These are phyloP conservation scores for Petrolisthes cinctipes DNA, from an alignment of 2,888 invertebrate species.

Conservation along the genomic window DNA sequence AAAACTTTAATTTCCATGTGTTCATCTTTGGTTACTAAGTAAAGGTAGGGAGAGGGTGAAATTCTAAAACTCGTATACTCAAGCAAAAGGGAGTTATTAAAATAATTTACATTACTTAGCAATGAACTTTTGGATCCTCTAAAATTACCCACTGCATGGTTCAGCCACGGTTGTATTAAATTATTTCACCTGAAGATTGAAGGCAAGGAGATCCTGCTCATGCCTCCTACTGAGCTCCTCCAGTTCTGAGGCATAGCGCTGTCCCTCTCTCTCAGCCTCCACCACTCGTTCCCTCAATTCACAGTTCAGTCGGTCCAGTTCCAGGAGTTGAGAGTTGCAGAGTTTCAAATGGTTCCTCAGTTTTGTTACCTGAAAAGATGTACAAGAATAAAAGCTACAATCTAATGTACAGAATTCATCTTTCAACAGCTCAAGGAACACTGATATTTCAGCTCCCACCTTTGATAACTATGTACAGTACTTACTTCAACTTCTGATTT, in stretches of 20 bases:
- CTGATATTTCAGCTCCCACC: background rate
- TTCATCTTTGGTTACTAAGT: too few relatives aligned
- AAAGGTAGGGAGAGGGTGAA: too few relatives aligned
- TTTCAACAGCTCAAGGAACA: background rate
- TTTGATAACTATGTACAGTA: background rate
- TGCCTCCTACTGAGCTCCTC: constrained; percentile 58
- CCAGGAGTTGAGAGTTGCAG: constrained; percentile 58
- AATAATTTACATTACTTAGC: too few relatives aligned
- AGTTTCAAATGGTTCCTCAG: constrained; percentile 62
- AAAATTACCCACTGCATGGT: too few relatives aligned
- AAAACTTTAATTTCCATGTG: too few relatives aligned
- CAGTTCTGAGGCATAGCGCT: constrained; percentile 48
- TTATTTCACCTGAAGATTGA: constrained; percentile 60
- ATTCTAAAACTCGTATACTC: too few relatives aligned
- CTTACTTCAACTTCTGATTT: too few relatives aligned
- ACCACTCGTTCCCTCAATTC: constrained; percentile 56
- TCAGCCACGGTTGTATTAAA: too few relatives aligned
- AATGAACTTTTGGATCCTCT: too few relatives aligned
- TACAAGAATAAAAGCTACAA: background rate
- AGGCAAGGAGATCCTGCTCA: constrained; percentile 57
- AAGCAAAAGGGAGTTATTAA: too few relatives aligned
- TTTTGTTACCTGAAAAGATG: constrained; percentile 59
- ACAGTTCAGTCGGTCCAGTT: constrained; percentile 61
- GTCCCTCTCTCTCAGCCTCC: constrained; percentile 50
- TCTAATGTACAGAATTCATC: background rate